Conservation (phyloP, 2,797 vertebrate genomes). For the Ctenopoma kingsleyae region DNA sequence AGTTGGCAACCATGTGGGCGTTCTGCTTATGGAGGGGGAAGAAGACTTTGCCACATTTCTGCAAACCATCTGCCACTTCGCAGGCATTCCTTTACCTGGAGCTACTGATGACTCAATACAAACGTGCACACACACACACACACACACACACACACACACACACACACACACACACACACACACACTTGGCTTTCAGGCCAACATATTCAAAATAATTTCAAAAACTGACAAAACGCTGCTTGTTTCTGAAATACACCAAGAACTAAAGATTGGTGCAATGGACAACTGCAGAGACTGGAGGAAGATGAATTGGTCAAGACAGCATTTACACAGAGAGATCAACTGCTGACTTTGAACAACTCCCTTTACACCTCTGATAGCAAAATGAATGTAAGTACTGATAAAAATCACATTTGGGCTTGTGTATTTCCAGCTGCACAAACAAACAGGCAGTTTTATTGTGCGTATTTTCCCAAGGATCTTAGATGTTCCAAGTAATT, state of each 20-base stretch:
- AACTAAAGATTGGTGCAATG: constrained; percentile 4
- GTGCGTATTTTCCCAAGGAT: constrained; percentile 42
- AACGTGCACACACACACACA: constrained; percentile 19
- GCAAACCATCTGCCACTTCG: constrained; percentile 79
- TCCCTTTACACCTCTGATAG: constrained; percentile 18
- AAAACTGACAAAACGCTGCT: not conserved
- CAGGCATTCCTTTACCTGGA: constrained; percentile 76
- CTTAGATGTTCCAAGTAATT: constrained; percentile 17
- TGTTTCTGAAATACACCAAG: not conserved
- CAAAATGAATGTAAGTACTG: constrained; percentile 22
- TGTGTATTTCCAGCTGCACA: constrained; percentile 30
- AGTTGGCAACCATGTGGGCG: constrained; percentile 73
- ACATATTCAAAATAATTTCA: not conserved
- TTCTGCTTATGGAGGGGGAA: constrained; percentile 52
- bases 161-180: not conserved
- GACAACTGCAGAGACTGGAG: not conserved
- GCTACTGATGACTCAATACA: constrained; percentile 67
- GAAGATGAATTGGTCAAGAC: constrained; percentile 28
- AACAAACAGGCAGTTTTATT: constrained; percentile 30
- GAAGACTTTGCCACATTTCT: constrained; percentile 61
- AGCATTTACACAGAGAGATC: constrained; percentile 39
- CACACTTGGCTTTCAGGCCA: not conserved
- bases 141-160: constrained; percentile 18
- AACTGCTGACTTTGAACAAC: constrained; percentile 22
- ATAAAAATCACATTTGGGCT: constrained; percentile 30